A percentile compares a stretch with the other conserved stretches of the same genome.
These are phyloP conservation scores for Varecia variegata DNA, from an alignment of 2,797 vertebrate species.

Conservation along the genomic window DNA sequence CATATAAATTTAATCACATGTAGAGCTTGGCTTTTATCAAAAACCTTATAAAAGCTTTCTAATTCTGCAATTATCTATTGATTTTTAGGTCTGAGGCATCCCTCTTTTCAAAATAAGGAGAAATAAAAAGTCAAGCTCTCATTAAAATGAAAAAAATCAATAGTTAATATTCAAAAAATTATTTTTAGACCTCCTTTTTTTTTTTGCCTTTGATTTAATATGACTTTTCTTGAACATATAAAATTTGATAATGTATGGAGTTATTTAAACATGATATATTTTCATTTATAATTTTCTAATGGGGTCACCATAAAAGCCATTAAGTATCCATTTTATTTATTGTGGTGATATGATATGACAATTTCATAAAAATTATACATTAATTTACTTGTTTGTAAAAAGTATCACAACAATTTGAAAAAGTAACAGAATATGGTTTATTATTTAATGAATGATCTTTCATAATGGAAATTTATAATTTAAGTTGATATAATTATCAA, in stretches of 20 bases:
- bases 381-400: not conserved
- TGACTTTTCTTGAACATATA: not conserved
- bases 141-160: not conserved
- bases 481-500: not conserved
- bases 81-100: not conserved
- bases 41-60: not conserved
- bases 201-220: not conserved
- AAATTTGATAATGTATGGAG: not conserved
- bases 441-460: not conserved
- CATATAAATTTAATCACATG: not conserved
- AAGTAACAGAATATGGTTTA: not conserved
- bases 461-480: not conserved
- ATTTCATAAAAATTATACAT: not conserved
- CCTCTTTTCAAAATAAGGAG: not conserved
- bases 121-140: not conserved
- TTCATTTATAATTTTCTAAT: not conserved
- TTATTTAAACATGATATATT: not conserved
- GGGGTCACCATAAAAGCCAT: not conserved
- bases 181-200: not conserved
- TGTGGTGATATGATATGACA: not conserved
- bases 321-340: not conserved
- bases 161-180: not conserved
- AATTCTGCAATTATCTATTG: not conserved
- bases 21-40: not conserved
- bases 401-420: not conserved